These are phyloP conservation scores for Stenchaetothrips biformis DNA, from an alignment of 2,888 invertebrate species.

Conservation along the genomic window DNA sequence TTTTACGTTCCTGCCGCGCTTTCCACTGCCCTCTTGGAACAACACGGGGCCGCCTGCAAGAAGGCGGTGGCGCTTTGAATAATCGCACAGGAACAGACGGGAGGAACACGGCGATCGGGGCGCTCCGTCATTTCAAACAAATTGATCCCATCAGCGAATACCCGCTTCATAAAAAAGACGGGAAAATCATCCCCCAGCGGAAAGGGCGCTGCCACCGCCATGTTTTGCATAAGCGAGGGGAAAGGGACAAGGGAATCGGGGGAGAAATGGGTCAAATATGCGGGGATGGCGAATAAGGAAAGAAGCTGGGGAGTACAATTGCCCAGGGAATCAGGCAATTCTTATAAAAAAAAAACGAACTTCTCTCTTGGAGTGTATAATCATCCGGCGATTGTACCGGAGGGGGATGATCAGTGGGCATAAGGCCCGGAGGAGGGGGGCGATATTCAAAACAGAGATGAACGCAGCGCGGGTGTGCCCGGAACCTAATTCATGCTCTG, in stretches of 20 bases:
- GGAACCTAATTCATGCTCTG: no score
- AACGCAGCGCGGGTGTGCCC: no score
- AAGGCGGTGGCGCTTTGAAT: neutral
- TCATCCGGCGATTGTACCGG: no score
- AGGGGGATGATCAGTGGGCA: no score
- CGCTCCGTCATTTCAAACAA: neutral
- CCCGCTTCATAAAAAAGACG: neutral
- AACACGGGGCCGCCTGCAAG: no score
- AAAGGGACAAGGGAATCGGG: neutral
- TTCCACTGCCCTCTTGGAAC: neutral
- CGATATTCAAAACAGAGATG: slow-evolving; percentile 19
- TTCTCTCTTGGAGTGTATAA: no score
- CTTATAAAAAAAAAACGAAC: no score
- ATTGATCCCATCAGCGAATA: neutral
- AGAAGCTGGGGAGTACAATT: no score
- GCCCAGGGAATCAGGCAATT: no score
- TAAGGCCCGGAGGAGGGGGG: no score
- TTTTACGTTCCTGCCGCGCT: neutral
- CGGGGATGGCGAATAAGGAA: no score
- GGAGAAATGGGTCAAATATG: neutral
- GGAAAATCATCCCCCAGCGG: neutral
- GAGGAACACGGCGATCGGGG: neutral
- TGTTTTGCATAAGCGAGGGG: neutral
- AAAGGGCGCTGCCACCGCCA: neutral
- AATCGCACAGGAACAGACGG: neutral